Evolutionary conservation across 2,797 vertebrate species (phyloP), one percentile per base, ranked within the genome.

Genomic region (Anas bernieri): DNA sequence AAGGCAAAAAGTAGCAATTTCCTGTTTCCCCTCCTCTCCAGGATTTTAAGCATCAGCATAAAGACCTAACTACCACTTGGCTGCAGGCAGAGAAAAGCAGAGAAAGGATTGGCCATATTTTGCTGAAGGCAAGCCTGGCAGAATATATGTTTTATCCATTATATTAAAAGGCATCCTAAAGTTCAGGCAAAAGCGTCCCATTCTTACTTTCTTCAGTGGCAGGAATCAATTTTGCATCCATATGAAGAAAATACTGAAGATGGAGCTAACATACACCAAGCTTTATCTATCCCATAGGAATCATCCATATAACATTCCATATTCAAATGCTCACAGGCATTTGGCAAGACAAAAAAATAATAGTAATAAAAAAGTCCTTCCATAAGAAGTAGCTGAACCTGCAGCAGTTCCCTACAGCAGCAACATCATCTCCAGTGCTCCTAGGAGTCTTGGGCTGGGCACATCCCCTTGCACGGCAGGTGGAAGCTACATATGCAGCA

Each of bases 21-120:
- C 68, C 30, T 22, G 2, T 64, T 85, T 91, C 61, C 69, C 13
- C 39, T 54, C 79, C 56, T 87, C 68, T 88, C 48, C 62, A 75
- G 68, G 59, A 88, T 69, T 83, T 86, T 85, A 86, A 69, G 78
- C 79, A 72, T 72, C 69, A 63, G 73, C 69, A 69, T 2, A 73
- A 63, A 79, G 45, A 91, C 50, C 45, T 31, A 85, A 78, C 86
- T 88, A 64, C 61, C 68, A 70, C 74, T 88, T 61, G 85, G 92
- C 94, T 92, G 58, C 83, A 92, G 94, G 83, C 94, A 92, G 79
- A 41, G 28, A 90, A 94, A n/a, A 31, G 7, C 87, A 78, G 64
- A 93, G 56, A 86, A 96, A 96, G 82, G 63, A 95, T 72, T 92
- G 83, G 59, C 83, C 62, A 61, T 96, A 92, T 94, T 96, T 96